Evolutionary conservation across 2,797 vertebrate genomes (phyloP).

Genomic region (Tadarida brasiliensis): DNA sequence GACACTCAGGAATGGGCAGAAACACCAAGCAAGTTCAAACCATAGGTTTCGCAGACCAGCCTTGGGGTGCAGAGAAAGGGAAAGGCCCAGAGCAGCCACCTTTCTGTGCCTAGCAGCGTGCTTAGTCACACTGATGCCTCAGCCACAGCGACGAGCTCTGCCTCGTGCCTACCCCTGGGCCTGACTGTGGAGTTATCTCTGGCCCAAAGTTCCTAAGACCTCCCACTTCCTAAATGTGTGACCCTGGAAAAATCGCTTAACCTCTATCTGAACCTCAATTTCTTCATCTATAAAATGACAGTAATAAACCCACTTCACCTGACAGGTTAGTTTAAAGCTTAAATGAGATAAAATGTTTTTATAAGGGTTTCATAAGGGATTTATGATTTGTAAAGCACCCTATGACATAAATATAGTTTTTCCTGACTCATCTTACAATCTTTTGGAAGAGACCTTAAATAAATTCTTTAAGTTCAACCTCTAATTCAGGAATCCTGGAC

Average conservation of each 20-base stretch:
- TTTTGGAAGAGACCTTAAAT: not conserved
- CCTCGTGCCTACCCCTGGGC: not conserved
- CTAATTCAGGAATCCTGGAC: not conserved
- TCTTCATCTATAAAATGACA: not conserved
- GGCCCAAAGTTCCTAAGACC: not conserved
- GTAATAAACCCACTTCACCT: not conserved
- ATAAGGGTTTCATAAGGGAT: rapidly evolving
- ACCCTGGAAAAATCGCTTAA: not conserved
- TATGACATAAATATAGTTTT: not conserved
- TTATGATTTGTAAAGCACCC: not conserved
- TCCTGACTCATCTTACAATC: not conserved
- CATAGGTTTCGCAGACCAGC: not conserved
- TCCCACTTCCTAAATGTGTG: not conserved
- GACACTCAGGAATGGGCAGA: not conserved
- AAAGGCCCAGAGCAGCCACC: too few species aligned
- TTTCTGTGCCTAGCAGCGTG: not conserved
- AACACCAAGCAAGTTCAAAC: not conserved
- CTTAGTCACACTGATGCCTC: not conserved
- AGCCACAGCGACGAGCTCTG: not conserved
- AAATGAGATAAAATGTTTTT: not conserved
- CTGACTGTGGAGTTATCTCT: not conserved
- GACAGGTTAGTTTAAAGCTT: not conserved
- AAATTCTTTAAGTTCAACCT: not conserved
- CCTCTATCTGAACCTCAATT: not conserved
- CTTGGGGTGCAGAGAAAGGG: rapidly evolving